These are phyloP conservation scores for Chrysolina americana DNA, from an alignment of 2,888 invertebrate genomes.

Conservation along the genomic window DNA sequence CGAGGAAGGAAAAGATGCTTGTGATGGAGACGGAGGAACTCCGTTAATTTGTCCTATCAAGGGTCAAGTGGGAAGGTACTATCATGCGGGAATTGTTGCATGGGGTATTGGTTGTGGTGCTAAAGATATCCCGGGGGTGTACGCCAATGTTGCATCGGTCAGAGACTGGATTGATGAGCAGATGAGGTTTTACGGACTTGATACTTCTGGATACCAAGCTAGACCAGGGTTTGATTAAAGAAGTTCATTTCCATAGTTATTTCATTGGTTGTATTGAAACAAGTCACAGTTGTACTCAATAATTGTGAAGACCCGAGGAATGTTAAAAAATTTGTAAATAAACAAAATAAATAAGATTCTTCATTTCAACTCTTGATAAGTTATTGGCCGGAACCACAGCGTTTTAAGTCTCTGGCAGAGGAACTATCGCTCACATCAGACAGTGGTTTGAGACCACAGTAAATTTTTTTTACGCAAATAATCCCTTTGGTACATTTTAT, in stretches of 20 bases:
- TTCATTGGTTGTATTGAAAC: not conserved
- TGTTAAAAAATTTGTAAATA: not conserved
- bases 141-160: slow-evolving; percentile 79
- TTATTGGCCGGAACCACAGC: no score
- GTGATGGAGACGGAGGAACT: slow-evolving; percentile 65
- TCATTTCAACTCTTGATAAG: not conserved
- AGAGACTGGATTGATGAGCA: slow-evolving; percentile 81
- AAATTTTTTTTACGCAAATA: no score
- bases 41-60: slow-evolving; percentile 62
- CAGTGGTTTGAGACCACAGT: no score
- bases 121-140: slow-evolving; percentile 81
- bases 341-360: not conserved
- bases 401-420: no score
- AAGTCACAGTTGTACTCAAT: not conserved
- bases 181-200: slow-evolving; percentile 64
- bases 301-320: no score
- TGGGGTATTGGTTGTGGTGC: slow-evolving; percentile 91
- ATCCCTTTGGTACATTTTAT: no score
- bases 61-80: slow-evolving; percentile 69
- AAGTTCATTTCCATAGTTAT: not conserved
- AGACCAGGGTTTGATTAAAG: not conserved
- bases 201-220: slow-evolving; percentile 13
- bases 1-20: slow-evolving; percentile 81
- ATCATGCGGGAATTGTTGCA: slow-evolving; percentile 83
- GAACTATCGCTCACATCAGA: no score